Conservation (phyloP, 2,888 invertebrate species). For the Acleris literana region DNA sequence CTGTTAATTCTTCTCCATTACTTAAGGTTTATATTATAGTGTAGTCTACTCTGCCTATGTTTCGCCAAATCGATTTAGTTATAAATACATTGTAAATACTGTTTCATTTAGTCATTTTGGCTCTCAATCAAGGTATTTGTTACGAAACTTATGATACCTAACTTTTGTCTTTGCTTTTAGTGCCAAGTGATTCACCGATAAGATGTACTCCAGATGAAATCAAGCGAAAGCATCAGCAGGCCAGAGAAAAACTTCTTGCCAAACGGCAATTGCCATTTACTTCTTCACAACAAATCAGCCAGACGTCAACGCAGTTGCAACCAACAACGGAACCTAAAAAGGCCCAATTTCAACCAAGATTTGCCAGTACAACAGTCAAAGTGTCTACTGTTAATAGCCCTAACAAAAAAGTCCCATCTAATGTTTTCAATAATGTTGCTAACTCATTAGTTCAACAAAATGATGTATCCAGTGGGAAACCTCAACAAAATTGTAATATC, state of each 20-base stretch:
- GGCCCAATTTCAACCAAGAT: constrained; percentile 58
- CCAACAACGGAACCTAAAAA: constrained; percentile 45
- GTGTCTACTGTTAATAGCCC: background rate
- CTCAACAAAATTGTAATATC: constrained; percentile 28
- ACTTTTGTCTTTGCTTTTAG: constrained; percentile 40
- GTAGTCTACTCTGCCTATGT: too few relatives aligned
- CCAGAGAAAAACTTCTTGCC: constrained; percentile 83
- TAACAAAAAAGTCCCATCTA: constrained; percentile 10
- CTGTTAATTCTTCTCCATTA: too few relatives aligned
- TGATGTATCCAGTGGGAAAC: constrained; percentile 29
- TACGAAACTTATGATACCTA: background rate
- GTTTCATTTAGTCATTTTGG: too few relatives aligned
- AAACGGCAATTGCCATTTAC: constrained; percentile 77
- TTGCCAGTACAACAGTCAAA: constrained; percentile 46
- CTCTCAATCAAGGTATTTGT: background rate
- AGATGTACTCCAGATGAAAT: constrained; percentile 85
- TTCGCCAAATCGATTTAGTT: too few relatives aligned
- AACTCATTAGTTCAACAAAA: constrained; percentile 34
- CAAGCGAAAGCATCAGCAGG: constrained; percentile 84
- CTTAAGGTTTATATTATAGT: too few relatives aligned
- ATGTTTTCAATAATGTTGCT: constrained; percentile 9
- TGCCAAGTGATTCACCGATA: constrained; percentile 63
- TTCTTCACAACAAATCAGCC: constrained; percentile 51
- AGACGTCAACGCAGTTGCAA: constrained; percentile 38
- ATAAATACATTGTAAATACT: too few relatives aligned